A percentile compares a stretch with the other conserved stretches of the same genome.
These are phyloP conservation scores for Malurus alboscapulatus DNA, from an alignment of 2,113 vertebrate genomes.

Conservation along the genomic window DNA sequence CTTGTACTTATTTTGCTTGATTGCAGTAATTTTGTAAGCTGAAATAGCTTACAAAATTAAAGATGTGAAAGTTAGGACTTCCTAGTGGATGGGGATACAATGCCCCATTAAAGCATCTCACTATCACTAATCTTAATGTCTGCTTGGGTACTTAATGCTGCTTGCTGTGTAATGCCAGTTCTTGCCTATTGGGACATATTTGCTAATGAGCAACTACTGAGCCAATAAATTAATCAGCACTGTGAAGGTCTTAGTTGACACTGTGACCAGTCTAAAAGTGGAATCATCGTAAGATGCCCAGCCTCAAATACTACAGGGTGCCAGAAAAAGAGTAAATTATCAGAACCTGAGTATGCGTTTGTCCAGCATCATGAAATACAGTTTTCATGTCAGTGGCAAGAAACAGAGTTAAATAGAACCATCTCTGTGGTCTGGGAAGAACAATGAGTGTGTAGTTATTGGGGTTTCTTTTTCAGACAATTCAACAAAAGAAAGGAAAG, in stretches of 20 bases:
- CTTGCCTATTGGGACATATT: neutral
- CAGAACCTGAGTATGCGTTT: neutral
- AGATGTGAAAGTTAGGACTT: neutral
- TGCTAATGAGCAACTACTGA: neutral
- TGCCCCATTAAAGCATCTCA: neutral
- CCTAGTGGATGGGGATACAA: neutral
- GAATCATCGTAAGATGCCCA: fast-evolving
- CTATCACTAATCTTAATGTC: neutral
- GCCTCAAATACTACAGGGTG: neutral
- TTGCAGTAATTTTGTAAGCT: neutral
- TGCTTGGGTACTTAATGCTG: neutral
- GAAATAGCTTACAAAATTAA: neutral
- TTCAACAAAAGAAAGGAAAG: neutral
- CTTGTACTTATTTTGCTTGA: neutral
- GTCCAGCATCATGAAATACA: too few species aligned
- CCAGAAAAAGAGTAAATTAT: neutral
- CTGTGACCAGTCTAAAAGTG: neutral
- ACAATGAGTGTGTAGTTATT: neutral
- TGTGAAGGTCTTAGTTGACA: neutral
- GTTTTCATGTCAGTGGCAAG: neutral
- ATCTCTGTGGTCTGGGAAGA: neutral
- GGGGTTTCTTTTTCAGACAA: neutral
- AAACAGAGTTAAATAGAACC: neutral
- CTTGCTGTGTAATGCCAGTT: neutral
- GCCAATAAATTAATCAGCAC: neutral